These are phyloP conservation scores for Bubo scandiacus DNA, from an alignment of 2,113 vertebrate species.

Conservation along the genomic window DNA sequence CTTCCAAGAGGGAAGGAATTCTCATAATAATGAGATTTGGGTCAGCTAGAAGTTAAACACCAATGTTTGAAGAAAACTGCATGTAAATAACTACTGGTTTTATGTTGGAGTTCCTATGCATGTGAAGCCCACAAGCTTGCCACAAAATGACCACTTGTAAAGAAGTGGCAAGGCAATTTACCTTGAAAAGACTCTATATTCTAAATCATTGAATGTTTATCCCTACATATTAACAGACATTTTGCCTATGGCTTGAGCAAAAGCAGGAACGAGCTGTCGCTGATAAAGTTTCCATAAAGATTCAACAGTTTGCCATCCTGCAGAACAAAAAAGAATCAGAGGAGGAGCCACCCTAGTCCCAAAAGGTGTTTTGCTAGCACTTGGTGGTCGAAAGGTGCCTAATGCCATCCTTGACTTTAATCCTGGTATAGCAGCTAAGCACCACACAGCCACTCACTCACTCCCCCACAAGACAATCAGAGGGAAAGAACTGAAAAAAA, in stretches of 20 bases:
- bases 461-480: background rate
- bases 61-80: background rate
- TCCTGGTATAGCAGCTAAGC: background rate
- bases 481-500: background rate
- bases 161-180: background rate
- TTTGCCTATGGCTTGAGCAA: background rate
- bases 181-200: background rate
- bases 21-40: background rate
- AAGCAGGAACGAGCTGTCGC: background rate
- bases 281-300: background rate
- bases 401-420: background rate
- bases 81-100: background rate
- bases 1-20: background rate
- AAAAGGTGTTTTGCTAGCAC: background rate
- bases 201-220: background rate
- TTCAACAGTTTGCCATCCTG: background rate
- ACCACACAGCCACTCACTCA: background rate
- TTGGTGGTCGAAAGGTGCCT: background rate
- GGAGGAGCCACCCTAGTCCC: background rate
- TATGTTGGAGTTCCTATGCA: background rate
- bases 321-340: background rate
- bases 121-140: background rate
- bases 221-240: background rate
- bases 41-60: background rate
- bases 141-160: background rate